Percentiles rank a stretch among this genome's conserved stretches.
phyloP scores from a whole-genome alignment of 2,888 invertebrate species.

The Andrena minutula region DNA sequence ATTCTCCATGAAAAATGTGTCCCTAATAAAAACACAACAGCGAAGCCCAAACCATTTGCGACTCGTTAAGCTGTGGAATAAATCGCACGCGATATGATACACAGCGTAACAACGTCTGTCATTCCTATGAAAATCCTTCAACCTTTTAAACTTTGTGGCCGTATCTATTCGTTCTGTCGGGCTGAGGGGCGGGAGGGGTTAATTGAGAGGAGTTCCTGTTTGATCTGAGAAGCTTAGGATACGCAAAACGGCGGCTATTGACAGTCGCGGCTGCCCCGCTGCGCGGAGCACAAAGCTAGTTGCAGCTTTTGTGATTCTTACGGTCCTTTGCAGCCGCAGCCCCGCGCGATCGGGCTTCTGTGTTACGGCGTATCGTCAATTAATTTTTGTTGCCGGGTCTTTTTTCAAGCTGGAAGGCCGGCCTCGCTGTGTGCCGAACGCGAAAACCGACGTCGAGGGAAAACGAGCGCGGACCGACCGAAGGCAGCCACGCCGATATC shows the following conservation, averaged over 20 bases:
- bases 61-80: not conserved
- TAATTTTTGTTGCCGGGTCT: constrained; percentile 48
- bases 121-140: constrained; percentile 12
- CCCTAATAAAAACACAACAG: not conserved
- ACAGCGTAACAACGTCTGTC: constrained; percentile 1
- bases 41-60: not conserved
- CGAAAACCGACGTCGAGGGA: constrained; percentile 14
- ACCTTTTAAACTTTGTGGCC: not conserved
- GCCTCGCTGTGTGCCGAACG: not conserved
- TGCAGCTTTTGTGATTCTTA: constrained; percentile 23
- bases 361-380: constrained; percentile 40
- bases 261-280: not conserved
- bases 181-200: not conserved
- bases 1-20: not conserved
- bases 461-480: constrained; percentile 11
- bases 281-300: constrained; percentile 16
- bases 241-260: constrained; percentile 33
- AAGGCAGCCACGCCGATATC: constrained; percentile 42
- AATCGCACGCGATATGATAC: not conserved
- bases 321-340: constrained; percentile 5
- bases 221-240: constrained; percentile 5
- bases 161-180: constrained; percentile 16
- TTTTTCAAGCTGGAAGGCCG: constrained; percentile 18
- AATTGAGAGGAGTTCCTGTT: constrained; percentile 24
- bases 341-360: constrained; percentile 14